These are phyloP conservation scores for Donacobius atricapilla DNA, from an alignment of 2,113 vertebrate species.

Conservation along the genomic window DNA sequence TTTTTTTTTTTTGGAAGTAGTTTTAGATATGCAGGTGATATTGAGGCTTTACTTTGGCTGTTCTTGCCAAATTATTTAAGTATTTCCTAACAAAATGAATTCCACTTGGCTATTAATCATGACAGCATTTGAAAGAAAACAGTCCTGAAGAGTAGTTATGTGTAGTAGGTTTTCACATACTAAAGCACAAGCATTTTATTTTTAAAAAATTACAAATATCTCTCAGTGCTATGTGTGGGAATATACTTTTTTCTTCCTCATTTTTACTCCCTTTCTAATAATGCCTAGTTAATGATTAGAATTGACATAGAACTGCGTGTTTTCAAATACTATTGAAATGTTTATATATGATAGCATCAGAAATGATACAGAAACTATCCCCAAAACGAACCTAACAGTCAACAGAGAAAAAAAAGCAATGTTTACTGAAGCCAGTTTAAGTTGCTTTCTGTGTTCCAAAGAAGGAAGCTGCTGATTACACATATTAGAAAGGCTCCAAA, in stretches of 20 bases:
- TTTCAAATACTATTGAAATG: neutral
- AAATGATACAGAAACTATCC: neutral
- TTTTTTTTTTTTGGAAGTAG: neutral
- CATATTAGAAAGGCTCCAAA: neutral
- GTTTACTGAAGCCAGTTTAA: conserved; percentile 11
- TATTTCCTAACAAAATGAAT: neutral
- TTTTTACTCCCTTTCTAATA: neutral
- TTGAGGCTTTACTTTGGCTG: neutral
- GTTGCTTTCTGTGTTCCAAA: conserved; percentile 52
- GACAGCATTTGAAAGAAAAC: neutral
- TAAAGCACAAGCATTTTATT: neutral
- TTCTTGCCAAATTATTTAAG: neutral
- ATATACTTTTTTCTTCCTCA: neutral
- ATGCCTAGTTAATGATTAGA: neutral
- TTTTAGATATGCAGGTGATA: neutral
- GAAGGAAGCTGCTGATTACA: conserved; percentile 13
- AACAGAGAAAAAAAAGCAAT: neutral
- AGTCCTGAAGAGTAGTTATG: neutral
- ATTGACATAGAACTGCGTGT: rapidly evolving
- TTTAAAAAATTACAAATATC: neutral
- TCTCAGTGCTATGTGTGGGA: neutral
- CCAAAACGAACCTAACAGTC: neutral
- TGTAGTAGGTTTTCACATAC: neutral
- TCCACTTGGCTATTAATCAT: neutral
- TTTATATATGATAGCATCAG: neutral